These are phyloP conservation scores for Diorhabda elongata DNA, from an alignment of 1,140 invertebrate genomes.

Conservation along the genomic window DNA sequence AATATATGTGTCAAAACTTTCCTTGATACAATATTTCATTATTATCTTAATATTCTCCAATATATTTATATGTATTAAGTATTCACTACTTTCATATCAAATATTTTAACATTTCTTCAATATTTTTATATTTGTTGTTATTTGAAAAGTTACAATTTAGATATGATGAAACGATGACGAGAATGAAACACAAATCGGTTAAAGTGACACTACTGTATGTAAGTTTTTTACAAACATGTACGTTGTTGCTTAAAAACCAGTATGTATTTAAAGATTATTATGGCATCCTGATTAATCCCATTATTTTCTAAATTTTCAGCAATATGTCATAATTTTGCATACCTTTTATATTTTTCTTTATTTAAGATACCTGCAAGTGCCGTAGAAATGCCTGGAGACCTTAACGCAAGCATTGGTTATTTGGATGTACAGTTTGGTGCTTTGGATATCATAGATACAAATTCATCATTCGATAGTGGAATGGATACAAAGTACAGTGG, in stretches of 20 bases:
- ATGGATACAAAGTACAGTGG: constrained; percentile 48
- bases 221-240: constrained; percentile 20
- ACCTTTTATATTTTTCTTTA: not conserved
- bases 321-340: not conserved
- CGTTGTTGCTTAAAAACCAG: constrained; percentile 6
- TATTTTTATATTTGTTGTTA: too few species aligned
- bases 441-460: constrained; percentile 75
- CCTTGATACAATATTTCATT: too few species aligned
- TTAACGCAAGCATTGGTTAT: constrained; percentile 66
- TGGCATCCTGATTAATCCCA: constrained; percentile 21
- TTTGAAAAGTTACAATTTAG: not conserved
- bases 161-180: constrained; percentile 32
- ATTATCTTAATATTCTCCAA: too few species aligned
- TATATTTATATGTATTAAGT: too few species aligned
- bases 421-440: constrained; percentile 93
- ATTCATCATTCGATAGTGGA: constrained; percentile 52
- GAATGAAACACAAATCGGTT: constrained; percentile 20
- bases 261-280: constrained; percentile 9
- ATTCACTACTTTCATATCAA: too few species aligned
- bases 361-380: constrained; percentile 83
- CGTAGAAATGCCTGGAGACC: constrained; percentile 92
- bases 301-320: not conserved
- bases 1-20: too few species aligned
- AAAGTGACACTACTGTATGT: not conserved
- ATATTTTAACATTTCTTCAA: too few species aligned